A percentile compares a stretch with the other conserved stretches of the same genome.
Evolutionary conservation across 2,113 vertebrate species (phyloP).

Genomic region (Pteropus alecto): DNA sequence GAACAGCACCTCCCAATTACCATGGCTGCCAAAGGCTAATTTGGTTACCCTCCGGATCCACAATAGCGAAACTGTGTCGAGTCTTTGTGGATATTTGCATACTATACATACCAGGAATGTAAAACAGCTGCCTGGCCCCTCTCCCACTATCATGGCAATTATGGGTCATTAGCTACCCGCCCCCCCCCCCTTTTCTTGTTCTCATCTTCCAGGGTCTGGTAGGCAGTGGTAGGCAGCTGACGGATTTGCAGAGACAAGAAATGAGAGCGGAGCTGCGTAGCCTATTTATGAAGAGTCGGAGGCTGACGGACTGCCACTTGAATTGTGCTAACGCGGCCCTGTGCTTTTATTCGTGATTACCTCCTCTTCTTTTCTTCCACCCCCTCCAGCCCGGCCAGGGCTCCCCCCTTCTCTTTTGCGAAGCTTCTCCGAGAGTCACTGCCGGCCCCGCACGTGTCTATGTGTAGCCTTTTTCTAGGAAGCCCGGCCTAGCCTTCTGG

Average conservation of each 20-base stretch:
- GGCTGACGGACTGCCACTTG: constrained; percentile 59
- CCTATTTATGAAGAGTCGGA: constrained; percentile 47
- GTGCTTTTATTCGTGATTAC: constrained; percentile 39
- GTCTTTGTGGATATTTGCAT: constrained; percentile 90
- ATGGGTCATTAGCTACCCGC: constrained; percentile 84
- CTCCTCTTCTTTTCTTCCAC: not conserved
- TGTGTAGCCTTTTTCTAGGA: not conserved
- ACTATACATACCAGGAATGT: constrained; percentile 89
- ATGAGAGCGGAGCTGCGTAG: constrained; percentile 39
- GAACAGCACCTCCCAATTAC: constrained; percentile 90
- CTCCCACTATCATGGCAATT: constrained; percentile 87
- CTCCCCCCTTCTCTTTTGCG: not conserved
- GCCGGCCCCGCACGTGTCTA: not conserved
- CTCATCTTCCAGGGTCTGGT: constrained; percentile 79
- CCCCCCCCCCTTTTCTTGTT: constrained; percentile 79
- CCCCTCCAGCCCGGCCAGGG: not conserved
- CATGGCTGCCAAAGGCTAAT: constrained; percentile 90
- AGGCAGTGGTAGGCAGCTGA: constrained; percentile 84
- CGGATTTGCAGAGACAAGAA: constrained; percentile 70
- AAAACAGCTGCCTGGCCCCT: constrained; percentile 87
- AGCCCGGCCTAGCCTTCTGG: not conserved
- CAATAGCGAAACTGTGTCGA: constrained; percentile 87
- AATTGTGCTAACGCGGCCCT: not conserved
- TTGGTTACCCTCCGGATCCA: constrained; percentile 88
- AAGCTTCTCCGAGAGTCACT: not conserved